Percentiles rank a stretch among this genome's conserved stretches.
phyloP scores from a whole-genome alignment of 2,888 invertebrate genomes.

The Limnephilus lunatus region DNA sequence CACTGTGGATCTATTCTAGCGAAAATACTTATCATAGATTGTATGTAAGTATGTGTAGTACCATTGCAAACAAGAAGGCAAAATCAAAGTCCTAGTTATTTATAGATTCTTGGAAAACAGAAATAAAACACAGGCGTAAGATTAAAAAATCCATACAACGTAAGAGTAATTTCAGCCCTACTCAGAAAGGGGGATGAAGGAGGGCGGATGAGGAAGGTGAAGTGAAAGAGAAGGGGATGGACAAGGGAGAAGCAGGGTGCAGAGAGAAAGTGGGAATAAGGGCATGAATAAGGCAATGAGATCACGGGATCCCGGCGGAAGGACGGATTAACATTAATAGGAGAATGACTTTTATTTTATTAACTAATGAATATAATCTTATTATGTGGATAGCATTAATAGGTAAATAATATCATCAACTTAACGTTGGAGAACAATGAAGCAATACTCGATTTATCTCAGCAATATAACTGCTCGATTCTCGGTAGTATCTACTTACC shows the following conservation, averaged over 20 bases:
- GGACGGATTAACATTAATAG: conserved; percentile 63
- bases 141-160: conserved; percentile 9
- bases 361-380: conserved; percentile 61
- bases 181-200: background rate
- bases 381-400: conserved; percentile 50
- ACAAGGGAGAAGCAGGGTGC: conserved; percentile 42
- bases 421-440: background rate
- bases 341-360: conserved; percentile 64
- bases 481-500: background rate
- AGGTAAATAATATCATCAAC: conserved; percentile 39
- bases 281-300: conserved; percentile 62
- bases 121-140: background rate
- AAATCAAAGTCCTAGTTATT: background rate
- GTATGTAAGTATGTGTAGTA: too few species aligned
- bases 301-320: conserved; percentile 55
- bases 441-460: background rate
- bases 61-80: background rate
- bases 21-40: background rate
- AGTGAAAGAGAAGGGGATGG: background rate
- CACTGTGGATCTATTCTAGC: too few species aligned
- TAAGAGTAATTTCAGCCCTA: background rate
- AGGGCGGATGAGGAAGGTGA: background rate
- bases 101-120: background rate
- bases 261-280: conserved; percentile 55
- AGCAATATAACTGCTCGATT: background rate